Evolutionary conservation across 1,140 invertebrate genomes (phyloP).

Genomic region (Metaphire vulgaris): DNA sequence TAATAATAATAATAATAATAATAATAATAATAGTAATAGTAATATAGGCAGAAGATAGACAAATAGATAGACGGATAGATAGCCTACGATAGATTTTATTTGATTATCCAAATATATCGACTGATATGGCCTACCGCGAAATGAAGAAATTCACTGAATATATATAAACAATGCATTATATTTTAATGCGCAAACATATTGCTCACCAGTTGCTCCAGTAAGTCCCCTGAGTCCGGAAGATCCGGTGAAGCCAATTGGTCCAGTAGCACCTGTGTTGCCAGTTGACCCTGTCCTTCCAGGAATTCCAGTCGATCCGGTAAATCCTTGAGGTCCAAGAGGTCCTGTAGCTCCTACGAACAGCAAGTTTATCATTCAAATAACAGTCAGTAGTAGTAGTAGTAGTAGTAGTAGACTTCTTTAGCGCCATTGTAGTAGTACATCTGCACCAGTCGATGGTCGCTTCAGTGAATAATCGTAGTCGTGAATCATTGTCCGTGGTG

Average conservation of each 20-base stretch:
- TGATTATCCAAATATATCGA: background rate
- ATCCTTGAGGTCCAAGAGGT: constrained; percentile 4
- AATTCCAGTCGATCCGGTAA: background rate
- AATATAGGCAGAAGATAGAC: background rate
- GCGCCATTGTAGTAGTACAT: no score
- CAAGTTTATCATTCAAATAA: no score
- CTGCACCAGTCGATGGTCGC: no score
- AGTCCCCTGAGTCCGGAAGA: constrained; percentile 1
- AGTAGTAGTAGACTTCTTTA: no score
- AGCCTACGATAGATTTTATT: background rate
- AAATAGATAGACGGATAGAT: background rate
- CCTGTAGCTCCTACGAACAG: constrained; percentile 7
- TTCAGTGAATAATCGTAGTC: no score
- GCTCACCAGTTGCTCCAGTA: background rate
- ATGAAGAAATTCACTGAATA: constrained; percentile 1
- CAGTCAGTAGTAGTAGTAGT: no score
- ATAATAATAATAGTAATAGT: background rate
- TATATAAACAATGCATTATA: no score
- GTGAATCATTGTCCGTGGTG: no score
- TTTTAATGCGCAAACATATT: no score
- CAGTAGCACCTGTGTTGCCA: constrained; percentile 7
- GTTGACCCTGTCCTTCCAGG: background rate
- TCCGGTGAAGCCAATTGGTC: background rate
- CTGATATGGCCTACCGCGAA: no score
- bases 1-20: no score